Percentiles rank a stretch among this genome's conserved stretches.
phyloP scores from a whole-genome alignment of 2,888 invertebrate genomes.

The Microctonus aethiopoides region DNA sequence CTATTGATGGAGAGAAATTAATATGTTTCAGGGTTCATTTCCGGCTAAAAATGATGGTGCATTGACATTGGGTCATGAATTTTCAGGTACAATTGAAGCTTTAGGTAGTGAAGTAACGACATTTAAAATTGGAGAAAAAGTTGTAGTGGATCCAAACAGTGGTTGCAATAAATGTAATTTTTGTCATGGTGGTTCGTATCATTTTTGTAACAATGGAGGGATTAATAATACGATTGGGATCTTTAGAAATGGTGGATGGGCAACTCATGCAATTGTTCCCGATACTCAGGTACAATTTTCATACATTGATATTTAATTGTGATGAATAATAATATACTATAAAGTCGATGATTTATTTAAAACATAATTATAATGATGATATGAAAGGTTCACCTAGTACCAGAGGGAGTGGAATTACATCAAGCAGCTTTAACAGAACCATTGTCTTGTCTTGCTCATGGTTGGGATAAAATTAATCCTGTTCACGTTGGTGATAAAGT shows the following conservation, averaged over 20 bases:
- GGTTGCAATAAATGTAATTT: constrained; percentile 73
- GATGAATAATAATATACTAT: neutral
- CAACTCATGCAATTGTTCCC: constrained; percentile 73
- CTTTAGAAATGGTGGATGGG: constrained; percentile 77
- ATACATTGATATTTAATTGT: neutral
- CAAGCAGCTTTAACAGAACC: constrained; percentile 77
- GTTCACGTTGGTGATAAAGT: constrained; percentile 73
- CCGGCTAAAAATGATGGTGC: constrained; percentile 71
- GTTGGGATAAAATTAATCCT: constrained; percentile 74
- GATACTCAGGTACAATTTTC: constrained; percentile 69
- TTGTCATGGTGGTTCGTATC: constrained; percentile 75
- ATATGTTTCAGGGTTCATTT: constrained; percentile 73
- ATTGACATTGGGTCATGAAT: constrained; percentile 76
- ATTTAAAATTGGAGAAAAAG: constrained; percentile 75
- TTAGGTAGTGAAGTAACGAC: constrained; percentile 71
- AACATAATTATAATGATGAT: neutral
- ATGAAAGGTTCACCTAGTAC: constrained; percentile 53
- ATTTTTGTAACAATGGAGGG: constrained; percentile 73
- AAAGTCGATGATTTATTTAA: neutral
- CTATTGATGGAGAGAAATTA: neutral
- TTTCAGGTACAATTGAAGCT: constrained; percentile 72
- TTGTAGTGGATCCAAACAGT: constrained; percentile 77
- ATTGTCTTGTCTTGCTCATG: constrained; percentile 77
- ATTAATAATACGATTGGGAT: constrained; percentile 76
- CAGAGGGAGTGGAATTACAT: constrained; percentile 55